Evolutionary conservation across 2,113 vertebrate genomes (phyloP).

Genomic region (cattle (Bos taurus)): ARS-UCD2.0 NC_037334.1:89041001-89041500

Average conservation of each 20-base stretch:
- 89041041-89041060: slow-evolving; percentile 40
- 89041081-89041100: slow-evolving; percentile 39
- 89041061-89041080: slow-evolving; percentile 42
- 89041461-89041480: neutral
- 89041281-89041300: neutral
- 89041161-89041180: neutral
- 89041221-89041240: neutral
- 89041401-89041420: neutral
- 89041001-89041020: neutral
- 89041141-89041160: slow-evolving; percentile 42
- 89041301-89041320: neutral
- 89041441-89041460: neutral
- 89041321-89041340: neutral
- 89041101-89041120: slow-evolving; percentile 47
- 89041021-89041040: slow-evolving; percentile 33
- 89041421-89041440: neutral
- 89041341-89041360: neutral
- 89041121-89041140: slow-evolving; percentile 41
- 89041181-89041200: neutral
- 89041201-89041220: neutral
- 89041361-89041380: fast-evolving
- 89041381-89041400: neutral
- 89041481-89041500: neutral
- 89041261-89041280: neutral
- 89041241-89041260: neutral